Conservation (phyloP, 2,888 invertebrate genomes). For the Sturmia bella region DNA sequence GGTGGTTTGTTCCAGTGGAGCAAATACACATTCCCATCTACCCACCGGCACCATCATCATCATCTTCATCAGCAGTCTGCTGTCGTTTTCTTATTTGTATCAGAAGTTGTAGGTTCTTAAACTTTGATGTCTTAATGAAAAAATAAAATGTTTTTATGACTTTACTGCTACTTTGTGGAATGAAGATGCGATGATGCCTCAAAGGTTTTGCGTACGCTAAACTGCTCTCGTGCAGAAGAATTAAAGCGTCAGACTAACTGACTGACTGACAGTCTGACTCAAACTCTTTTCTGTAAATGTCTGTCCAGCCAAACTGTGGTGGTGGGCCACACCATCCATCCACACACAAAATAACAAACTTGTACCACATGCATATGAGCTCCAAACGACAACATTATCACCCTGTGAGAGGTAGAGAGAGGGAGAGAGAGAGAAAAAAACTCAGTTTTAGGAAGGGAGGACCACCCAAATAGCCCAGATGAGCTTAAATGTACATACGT, state of each 20-base stretch:
- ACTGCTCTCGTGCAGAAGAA: constrained; percentile 58
- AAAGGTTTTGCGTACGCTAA: constrained; percentile 64
- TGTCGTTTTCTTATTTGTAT: constrained; percentile 9
- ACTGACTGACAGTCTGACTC: constrained; percentile 9
- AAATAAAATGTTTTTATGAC: constrained; percentile 69
- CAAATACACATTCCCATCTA: constrained; percentile 29
- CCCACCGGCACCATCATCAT: background rate
- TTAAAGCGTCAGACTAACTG: constrained; percentile 33
- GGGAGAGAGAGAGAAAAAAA: background rate
- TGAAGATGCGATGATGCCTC: constrained; percentile 42
- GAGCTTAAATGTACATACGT: constrained; percentile 66
- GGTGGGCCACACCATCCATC: constrained; percentile 71
- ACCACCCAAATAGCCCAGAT: constrained; percentile 68
- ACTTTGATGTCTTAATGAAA: constrained; percentile 70
- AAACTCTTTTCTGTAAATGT: constrained; percentile 32
- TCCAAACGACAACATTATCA: constrained; percentile 47
- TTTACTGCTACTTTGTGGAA: constrained; percentile 65
- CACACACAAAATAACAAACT: constrained; percentile 54
- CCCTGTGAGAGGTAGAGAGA: constrained; percentile 38
- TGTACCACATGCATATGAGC: constrained; percentile 55
- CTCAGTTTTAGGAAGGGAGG: constrained; percentile 63
- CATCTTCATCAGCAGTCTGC: background rate
- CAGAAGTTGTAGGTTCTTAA: constrained; percentile 55
- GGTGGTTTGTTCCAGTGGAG: constrained; percentile 30
- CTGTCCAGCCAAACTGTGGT: constrained; percentile 40